Evolutionary conservation across 2,888 invertebrate genomes (phyloP).

Genomic region (Cyaniris semiargus): DNA sequence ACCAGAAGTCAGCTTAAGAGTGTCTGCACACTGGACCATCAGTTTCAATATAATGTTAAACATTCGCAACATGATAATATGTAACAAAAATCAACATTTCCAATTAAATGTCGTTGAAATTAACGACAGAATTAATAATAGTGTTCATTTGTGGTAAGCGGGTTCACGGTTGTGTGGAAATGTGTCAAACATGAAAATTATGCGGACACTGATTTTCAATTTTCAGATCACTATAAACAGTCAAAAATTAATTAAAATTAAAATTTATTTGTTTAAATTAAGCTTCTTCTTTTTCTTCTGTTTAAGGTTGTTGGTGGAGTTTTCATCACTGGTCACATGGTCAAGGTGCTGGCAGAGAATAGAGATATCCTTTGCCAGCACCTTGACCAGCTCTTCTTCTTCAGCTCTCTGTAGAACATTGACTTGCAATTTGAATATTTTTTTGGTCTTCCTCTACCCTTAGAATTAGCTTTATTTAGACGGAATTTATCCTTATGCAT

Average conservation of each 20-base stretch:
- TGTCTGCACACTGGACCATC: background rate
- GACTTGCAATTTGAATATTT: too few species aligned
- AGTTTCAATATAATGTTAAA: background rate
- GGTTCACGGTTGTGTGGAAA: background rate
- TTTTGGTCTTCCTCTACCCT: too few species aligned
- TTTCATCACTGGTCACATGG: too few species aligned
- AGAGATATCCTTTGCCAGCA: too few species aligned
- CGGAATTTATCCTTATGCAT: too few species aligned
- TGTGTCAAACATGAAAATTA: conserved; percentile 14
- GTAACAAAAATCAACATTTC: background rate
- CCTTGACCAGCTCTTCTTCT: too few species aligned
- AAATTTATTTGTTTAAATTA: background rate
- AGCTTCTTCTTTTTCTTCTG: too few species aligned
- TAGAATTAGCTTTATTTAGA: too few species aligned
- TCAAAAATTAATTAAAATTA: background rate
- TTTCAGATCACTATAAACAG: background rate
- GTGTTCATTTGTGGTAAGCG: background rate
- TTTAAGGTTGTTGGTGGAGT: too few species aligned
- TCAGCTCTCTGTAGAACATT: too few species aligned
- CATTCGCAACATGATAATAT: background rate
- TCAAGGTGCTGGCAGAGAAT: too few species aligned
- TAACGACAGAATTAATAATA: conserved; percentile 8
- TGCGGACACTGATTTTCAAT: background rate
- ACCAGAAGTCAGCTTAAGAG: background rate
- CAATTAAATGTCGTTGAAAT: background rate